phyloP scores from a whole-genome alignment of 2,797 vertebrate species.

The Cheirogaleus major region DNA sequence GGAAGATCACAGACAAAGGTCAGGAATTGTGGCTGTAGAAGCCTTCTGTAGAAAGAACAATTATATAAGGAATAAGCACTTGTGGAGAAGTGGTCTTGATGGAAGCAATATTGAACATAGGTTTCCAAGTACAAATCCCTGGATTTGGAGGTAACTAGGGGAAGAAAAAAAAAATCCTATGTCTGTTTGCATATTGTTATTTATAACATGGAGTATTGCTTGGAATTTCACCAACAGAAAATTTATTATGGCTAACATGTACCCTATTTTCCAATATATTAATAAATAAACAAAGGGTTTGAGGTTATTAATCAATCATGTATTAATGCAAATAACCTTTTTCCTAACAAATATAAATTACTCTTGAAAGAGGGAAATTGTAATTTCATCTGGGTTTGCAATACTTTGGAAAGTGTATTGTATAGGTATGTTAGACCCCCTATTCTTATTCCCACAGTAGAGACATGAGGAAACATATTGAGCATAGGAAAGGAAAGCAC shows the following conservation, averaged over 20 bases:
- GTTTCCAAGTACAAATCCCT: not conserved
- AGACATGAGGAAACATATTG: not conserved
- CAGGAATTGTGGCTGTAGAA: not conserved
- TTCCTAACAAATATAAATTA: not conserved
- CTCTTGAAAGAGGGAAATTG: not conserved
- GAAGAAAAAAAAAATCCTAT: not conserved
- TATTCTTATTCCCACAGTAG: not conserved
- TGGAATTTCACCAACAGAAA: conserved; percentile 22
- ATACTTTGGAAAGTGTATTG: not conserved
- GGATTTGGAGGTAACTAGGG: not conserved
- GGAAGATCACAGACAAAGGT: not conserved
- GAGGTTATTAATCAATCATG: not conserved
- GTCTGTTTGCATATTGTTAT: not conserved
- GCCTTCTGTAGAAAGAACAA: not conserved
- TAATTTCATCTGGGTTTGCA: not conserved
- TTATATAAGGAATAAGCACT: not conserved
- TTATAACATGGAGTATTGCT: not conserved
- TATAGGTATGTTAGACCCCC: not conserved
- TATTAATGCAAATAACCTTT: not conserved
- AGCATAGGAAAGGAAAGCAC: not conserved
- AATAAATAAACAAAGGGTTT: not conserved
- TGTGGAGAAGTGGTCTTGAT: not conserved
- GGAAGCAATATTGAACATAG: not conserved
- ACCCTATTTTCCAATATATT: not conserved
- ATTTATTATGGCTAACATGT: not conserved